These are phyloP conservation scores for Campoplex nolae DNA, from an alignment of 2,888 invertebrate genomes.

Conservation along the genomic window DNA sequence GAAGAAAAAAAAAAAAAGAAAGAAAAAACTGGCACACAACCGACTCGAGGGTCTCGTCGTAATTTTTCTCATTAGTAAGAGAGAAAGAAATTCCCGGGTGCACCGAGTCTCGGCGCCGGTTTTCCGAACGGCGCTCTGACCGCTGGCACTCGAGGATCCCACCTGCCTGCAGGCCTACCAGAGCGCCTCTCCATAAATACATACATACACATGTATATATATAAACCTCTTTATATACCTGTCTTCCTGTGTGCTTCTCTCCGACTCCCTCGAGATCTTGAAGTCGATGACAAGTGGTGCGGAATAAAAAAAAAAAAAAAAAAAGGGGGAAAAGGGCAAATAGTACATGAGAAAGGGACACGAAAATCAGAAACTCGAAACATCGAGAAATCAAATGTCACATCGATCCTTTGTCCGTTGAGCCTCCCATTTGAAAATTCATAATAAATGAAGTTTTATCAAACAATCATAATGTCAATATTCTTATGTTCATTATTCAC, in stretches of 20 bases:
- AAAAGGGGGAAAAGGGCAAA: not conserved
- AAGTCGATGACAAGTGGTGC: conserved; percentile 35
- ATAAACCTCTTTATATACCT: conserved; percentile 30
- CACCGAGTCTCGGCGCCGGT: conserved; percentile 48
- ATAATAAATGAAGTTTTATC: not conserved
- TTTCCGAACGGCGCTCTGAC: conserved; percentile 57
- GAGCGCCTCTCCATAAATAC: conserved; percentile 24
- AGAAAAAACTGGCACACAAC: conserved; percentile 30
- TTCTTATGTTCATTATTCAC: not conserved
- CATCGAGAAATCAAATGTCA: not conserved
- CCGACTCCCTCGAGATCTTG: conserved; percentile 22
- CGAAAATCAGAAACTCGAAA: not conserved
- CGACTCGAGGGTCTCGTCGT: conserved; percentile 43
- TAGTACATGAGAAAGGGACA: not conserved
- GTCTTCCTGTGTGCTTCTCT: conserved; percentile 20
- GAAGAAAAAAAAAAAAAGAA: conserved; percentile 22
- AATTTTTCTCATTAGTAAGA: conserved; percentile 64
- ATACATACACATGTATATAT: not conserved
- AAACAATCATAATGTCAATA: not conserved
- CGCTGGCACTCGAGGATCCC: conserved; percentile 63
- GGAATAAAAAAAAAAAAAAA: not conserved
- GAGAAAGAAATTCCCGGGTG: conserved; percentile 42
- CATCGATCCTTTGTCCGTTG: not conserved
- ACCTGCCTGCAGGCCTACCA: conserved; percentile 55
- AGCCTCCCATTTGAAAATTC: not conserved